Conservation (phyloP, 2,113 vertebrate genomes). For the Lophochroa leadbeateri region DNA sequence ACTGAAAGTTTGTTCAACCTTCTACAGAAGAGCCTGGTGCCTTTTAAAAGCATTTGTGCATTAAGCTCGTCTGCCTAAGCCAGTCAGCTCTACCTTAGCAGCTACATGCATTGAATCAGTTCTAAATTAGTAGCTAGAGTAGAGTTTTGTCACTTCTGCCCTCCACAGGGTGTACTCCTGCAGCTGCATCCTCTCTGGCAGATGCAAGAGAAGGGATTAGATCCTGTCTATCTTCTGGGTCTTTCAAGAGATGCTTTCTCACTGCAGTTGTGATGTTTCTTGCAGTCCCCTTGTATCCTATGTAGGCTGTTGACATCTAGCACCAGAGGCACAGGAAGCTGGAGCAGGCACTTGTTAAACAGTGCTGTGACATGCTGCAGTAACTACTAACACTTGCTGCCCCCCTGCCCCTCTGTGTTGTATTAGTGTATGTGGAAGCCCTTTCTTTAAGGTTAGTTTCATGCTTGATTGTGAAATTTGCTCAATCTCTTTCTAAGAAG, state of each 20-base stretch:
- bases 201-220: not conserved
- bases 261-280: not conserved
- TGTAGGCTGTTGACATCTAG: not conserved
- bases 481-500: not conserved
- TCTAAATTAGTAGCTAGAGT: not conserved
- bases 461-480: not conserved
- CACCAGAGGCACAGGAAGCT: not conserved
- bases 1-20: not conserved
- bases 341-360: not conserved
- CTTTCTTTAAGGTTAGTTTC: not conserved
- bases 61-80: not conserved
- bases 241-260: not conserved
- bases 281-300: not conserved
- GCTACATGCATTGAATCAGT: not conserved
- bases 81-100: not conserved
- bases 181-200: not conserved
- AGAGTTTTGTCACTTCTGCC: not conserved
- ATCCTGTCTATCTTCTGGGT: not conserved
- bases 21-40: not conserved
- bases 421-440: not conserved
- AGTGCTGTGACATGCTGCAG: not conserved
- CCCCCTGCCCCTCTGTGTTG: not conserved
- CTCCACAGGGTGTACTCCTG: rapidly evolving
- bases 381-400: not conserved
- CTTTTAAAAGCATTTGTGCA: not conserved